Evolutionary conservation across 53 echinoderm and acorn worm genomes (phyloP), one percentile per base, ranked within the genome.

Genomic region (Zoroaster sp.): DNA sequence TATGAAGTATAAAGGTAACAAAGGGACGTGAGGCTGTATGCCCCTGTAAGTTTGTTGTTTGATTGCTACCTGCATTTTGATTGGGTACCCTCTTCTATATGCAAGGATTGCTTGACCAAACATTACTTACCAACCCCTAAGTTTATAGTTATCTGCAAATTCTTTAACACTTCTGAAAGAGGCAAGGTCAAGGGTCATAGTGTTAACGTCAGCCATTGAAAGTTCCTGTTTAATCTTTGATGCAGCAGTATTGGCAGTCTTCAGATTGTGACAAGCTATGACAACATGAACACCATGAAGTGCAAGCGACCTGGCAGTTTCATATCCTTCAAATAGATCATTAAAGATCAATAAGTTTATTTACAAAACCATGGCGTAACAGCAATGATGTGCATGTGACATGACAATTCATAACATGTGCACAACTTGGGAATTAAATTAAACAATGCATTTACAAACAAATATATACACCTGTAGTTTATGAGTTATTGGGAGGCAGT

Each of bases 201-300:
- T 91, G 1, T 89, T 88, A 8, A 97, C 91, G 35, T 94, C 89
- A 38, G 98, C 95, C 51, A 90, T 78, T 40, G 85, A 89, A 42
- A 95, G 78, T 47, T 92, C 94, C 39, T 92, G 68, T 75, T 83
- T 66, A 28, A 97, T 97, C 78, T 88, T 97, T n/a, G 83, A 77
- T 49, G 91, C 94, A 33, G 94, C 94, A 10, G 73, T 92, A 65
- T 94, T 97, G 4, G 94, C 98, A 68, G 65, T 87, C 86, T 91
- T 94, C 78, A 97, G 87, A 68, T 95, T 94, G 12, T 94, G 75
- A 68, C 98, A 95, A 14, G 98, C 98, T 83, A 97, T 44, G 72
- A 91, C 88, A 4, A 97, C 91, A 89, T 97, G 95, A 13, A 95
- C 98, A 36, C 98, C 98, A 87, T 97, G 98, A 11, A 97, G 77